These are phyloP conservation scores for Pempheris klunzingeri DNA, from an alignment of 2,797 vertebrate species.

Conservation along the genomic window DNA sequence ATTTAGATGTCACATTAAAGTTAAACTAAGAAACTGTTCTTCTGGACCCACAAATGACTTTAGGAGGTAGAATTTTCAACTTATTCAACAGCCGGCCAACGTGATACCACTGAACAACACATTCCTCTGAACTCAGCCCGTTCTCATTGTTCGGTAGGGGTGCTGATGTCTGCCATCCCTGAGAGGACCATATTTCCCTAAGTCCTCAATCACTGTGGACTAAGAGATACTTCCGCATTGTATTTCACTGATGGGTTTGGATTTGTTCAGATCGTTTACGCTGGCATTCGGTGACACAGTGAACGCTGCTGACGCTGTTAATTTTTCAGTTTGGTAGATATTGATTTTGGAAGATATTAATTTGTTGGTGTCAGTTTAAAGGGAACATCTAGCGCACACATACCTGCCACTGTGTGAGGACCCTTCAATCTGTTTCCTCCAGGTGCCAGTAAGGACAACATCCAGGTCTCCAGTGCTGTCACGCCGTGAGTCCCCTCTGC, in stretches of 20 bases:
- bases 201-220: not conserved
- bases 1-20: not conserved
- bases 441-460: constrained; percentile 97
- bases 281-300: not conserved
- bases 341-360: not conserved
- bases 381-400: not conserved
- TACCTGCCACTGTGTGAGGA: constrained; percentile 6
- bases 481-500: constrained; percentile 94
- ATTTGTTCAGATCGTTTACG: not conserved
- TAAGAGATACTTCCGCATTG: not conserved
- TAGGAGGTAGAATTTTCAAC: not conserved
- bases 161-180: not conserved
- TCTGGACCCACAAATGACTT: too few relatives aligned
- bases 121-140: not conserved
- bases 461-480: constrained; percentile 96
- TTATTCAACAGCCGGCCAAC: not conserved
- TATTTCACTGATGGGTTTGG: not conserved
- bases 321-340: not conserved
- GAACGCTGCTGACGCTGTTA: not conserved
- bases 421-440: constrained; percentile 46
- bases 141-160: not conserved
- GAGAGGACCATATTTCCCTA: not conserved
- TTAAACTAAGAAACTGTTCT: not conserved
- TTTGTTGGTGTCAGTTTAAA: not conserved
- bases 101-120: not conserved